phyloP scores from a whole-genome alignment of 2,888 invertebrate genomes.

The Chrysina gloriosa region DNA sequence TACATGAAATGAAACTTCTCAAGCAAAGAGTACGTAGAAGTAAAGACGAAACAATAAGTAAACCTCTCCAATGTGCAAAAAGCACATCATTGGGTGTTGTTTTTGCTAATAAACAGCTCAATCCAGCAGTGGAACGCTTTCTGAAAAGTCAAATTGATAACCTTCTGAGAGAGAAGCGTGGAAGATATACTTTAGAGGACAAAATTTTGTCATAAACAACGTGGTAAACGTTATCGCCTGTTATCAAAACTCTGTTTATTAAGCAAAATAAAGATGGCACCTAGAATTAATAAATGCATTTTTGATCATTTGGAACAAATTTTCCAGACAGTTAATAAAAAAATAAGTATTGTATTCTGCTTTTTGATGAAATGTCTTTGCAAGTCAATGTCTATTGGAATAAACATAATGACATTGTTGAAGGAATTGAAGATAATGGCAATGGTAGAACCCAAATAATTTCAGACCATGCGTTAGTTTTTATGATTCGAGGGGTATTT shows the following conservation, averaged over 20 bases:
- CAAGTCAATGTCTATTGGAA: slow-evolving; percentile 13
- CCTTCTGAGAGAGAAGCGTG: no score
- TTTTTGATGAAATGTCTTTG: slow-evolving; percentile 41
- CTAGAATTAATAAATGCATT: no score
- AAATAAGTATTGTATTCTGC: not conserved
- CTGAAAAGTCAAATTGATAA: no score
- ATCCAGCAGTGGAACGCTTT: no score
- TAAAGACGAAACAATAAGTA: not conserved
- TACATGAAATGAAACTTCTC: not conserved
- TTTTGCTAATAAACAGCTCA: no score
- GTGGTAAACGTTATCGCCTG: no score
- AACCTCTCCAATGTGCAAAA: not conserved
- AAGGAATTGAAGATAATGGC: slow-evolving; percentile 34
- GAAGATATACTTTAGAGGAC: no score
- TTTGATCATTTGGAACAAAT: no score
- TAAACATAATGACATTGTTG: slow-evolving; percentile 24
- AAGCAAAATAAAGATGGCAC: no score
- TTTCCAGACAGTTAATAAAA: no score
- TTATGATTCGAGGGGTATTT: slow-evolving; percentile 35
- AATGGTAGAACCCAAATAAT: not conserved
- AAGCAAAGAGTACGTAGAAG: not conserved
- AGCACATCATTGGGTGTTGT: not conserved
- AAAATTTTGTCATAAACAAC: no score
- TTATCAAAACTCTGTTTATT: no score
- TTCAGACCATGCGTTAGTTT: slow-evolving; percentile 31